Conservation (phyloP, 1,140 invertebrate species). For the Ostrea edulis region DNA sequence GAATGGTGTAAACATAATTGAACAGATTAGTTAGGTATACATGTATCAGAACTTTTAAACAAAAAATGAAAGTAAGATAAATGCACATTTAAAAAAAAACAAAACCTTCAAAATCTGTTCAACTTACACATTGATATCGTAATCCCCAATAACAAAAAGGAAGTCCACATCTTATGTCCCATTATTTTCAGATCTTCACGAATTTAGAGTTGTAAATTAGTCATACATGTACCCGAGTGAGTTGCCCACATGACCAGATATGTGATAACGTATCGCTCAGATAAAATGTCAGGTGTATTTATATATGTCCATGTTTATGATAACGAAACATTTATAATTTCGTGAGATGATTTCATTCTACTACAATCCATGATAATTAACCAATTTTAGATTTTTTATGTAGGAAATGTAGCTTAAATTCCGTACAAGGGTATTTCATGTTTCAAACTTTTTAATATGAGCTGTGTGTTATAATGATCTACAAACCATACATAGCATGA, state of each 20-base stretch:
- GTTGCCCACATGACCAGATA: not conserved
- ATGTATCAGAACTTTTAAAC: not conserved
- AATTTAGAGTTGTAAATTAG: not conserved
- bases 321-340: not conserved
- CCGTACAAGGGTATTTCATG: no score
- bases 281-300: not conserved
- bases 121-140: not conserved
- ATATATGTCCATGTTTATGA: not conserved
- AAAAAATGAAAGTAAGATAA: not conserved
- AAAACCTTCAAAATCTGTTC: not conserved
- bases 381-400: no score
- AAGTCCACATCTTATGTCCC: not conserved
- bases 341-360: no score
- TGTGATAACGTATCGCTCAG: not conserved
- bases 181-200: slow-evolving; percentile 9
- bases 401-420: no score
- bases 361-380: no score
- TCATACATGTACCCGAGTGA: not conserved
- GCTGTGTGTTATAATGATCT: no score
- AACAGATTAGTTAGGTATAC: not conserved
- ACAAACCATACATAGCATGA: no score
- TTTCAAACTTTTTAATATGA: no score
- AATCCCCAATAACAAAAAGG: not conserved
- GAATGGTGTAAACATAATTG: not conserved
- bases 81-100: not conserved